phyloP scores from a whole-genome alignment of 1,140 invertebrate species.

The Globodera rostochiensis region DNA sequence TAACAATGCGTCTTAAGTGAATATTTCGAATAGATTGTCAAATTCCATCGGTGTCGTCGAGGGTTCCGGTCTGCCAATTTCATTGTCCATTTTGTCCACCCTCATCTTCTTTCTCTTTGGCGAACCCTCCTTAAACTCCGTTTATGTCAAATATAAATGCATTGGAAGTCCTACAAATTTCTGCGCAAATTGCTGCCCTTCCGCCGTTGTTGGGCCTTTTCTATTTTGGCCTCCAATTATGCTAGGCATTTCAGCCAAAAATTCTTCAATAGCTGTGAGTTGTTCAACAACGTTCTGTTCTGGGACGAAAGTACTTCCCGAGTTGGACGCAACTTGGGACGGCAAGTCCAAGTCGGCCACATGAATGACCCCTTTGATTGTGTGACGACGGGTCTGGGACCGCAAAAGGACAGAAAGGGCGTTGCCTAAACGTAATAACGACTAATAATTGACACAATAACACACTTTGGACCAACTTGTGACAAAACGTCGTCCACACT shows the following conservation, averaged over 20 bases:
- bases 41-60: conserved; percentile 19
- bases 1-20: conserved; percentile 9
- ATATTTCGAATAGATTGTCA: conserved; percentile 19
- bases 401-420: conserved; percentile 50
- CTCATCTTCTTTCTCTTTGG: background rate
- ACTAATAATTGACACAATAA: background rate
- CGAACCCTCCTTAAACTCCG: background rate
- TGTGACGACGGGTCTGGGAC: conserved; percentile 49
- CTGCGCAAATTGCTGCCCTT: background rate
- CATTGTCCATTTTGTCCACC: conserved; percentile 7
- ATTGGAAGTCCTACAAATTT: background rate
- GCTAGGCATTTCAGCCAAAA: conserved; percentile 23
- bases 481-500: conserved; percentile 38
- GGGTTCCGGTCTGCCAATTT: background rate
- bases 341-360: conserved; percentile 37
- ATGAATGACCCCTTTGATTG: conserved; percentile 58
- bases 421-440: conserved; percentile 50
- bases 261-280: conserved; percentile 51
- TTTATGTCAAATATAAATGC: background rate
- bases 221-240: background rate
- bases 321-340: conserved; percentile 13
- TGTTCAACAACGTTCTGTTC: background rate
- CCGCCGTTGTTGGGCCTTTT: background rate
- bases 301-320: background rate
- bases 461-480: conserved; percentile 25